Base-by-base conservation (phyloP, 92 coral and sea anemone species). In the Pocillopora meandrina region DNA sequence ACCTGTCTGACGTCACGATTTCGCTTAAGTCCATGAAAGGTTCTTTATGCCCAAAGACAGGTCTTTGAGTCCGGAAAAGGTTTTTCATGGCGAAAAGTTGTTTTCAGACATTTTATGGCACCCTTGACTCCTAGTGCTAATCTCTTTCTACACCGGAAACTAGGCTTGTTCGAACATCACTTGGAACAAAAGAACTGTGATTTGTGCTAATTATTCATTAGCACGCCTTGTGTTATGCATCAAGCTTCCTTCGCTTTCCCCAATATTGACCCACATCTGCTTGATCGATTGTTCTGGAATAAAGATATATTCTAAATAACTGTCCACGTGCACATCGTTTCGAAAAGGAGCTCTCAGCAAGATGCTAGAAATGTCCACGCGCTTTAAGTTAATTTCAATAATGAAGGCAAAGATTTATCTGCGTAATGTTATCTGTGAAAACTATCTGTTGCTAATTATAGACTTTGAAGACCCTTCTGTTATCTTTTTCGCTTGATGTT, bases 131-230 rank as follows among this genome's bases (percentile, higher is more conserved):
- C 80, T 62, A 73, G 79, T 83, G 87, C 31, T 73, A 73, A 73
- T 83, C 94, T 93, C 94, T 91, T 81, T 94, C 95, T 82, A 69
- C 84, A 94, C 98, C 98, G 98, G 98, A 94, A 94, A 82, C 90
- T 83, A 85, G 85, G 78, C 95, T 87, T 94, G 98, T 94, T 92
- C 92, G 95, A 90, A 94, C 98, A 94, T 94, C 93, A 94, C 86
- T 79, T 72, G 74, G 85, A 84, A 94, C 98, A 94, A 94, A 94
- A 92, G 89, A 88, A 84, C 82, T 64, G 87, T 93, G 98, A 94
- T 90, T 90, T 84, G 89, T 74, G 89, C 89, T 94, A 94, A 94
- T 94, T 87, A 92, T 89, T 94, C 91, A 88, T 87, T 91, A 89
- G 77, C 95, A 89, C 92, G 82, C 72, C 80, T 62, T 47, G 68